Base-by-base conservation (phyloP, 2,888 invertebrate species). In the Troides aeacus region DNA sequence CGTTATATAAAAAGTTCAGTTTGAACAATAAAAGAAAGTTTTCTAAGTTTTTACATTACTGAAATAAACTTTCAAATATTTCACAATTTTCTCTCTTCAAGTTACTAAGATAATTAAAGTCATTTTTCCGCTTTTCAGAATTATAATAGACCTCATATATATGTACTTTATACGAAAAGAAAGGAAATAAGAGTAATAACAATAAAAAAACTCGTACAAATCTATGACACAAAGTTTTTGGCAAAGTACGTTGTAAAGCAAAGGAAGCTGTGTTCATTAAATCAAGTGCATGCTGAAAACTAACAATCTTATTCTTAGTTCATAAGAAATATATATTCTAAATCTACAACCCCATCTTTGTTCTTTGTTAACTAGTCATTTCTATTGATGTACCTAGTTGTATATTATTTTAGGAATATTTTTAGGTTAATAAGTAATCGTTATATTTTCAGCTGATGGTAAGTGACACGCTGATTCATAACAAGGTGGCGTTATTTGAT, bases 171-270 rank as follows among this genome's bases (percentile, higher is more conserved):
- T 66, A n/a, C 21, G 21, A 53, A 61, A 36, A 59, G 53, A 56
- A 61, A 66, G 66, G 66, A 66, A 66, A 61, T 66, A 53, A 66
- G 53, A 53, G 36, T 60, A 60, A 61, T 66, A 66, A 66, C 66
- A 61, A 61, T 66, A 36, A 61, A 66, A 53, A 66, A 66, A 66
- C 39, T 66, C 56, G n/a, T 39, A 8, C 36, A 61, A 61, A 61
- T 66, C 53, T 66, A 66, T 18, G 53, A 30, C 12, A 59, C 60
- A 61, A 66, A 66, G 66, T 66, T 66, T 66, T 61, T 61, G 66
- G 61, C 61, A 61, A 60, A 61, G 66, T 66, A 66, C 53, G 53
- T 61, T 56, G 39, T 66, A 66, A 60, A 66, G 65, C n/a, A 59
- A 56, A 66, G 60, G 66, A 66, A 66, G 18, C 60, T 39, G 66